Evolutionary conservation across 2,888 invertebrate genomes (phyloP).

Genomic region (Ectropis crepuscularia): DNA sequence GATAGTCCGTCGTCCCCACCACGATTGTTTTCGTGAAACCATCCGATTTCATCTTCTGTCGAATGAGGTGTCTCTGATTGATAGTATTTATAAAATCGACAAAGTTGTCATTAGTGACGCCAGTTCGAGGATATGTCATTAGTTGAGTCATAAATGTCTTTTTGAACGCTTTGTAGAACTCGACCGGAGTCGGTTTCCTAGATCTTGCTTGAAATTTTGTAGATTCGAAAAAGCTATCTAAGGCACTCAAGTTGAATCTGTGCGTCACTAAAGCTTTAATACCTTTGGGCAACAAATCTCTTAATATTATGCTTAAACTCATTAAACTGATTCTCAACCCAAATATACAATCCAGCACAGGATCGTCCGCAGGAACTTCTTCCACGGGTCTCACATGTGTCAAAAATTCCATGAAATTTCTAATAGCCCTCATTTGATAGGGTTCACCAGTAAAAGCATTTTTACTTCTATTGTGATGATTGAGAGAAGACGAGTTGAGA

Average conservation of each 20-base stretch:
- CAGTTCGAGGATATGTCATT: neutral
- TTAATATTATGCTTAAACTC: conserved; percentile 14
- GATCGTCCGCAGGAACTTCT: neutral
- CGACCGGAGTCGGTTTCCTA: conserved; percentile 6
- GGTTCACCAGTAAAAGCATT: conserved; percentile 17
- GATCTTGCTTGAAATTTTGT: conserved; percentile 1
- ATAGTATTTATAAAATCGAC: neutral
- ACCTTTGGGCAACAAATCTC: conserved; percentile 14
- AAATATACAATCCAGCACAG: conserved; percentile 8
- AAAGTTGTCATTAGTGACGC: neutral
- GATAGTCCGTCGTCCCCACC: conserved; percentile 11
- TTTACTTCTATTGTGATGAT: conserved; percentile 13
- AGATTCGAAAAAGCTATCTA: conserved; percentile 1
- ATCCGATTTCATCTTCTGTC: neutral
- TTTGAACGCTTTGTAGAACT: conserved; percentile 11
- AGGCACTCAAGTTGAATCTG: conserved; percentile 8
- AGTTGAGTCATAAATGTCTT: conserved; percentile 1
- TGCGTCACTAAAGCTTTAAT: conserved; percentile 9
- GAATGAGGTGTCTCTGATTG: neutral
- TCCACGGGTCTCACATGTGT: neutral
- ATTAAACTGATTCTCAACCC: conserved; percentile 11
- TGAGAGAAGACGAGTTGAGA: conserved; percentile 11
- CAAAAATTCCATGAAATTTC: conserved; percentile 15
- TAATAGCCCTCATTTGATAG: conserved; percentile 14
- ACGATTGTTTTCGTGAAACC: conserved; percentile 4